Conservation (phyloP, 2,888 invertebrate species). For the Noctua fimbriata region DNA sequence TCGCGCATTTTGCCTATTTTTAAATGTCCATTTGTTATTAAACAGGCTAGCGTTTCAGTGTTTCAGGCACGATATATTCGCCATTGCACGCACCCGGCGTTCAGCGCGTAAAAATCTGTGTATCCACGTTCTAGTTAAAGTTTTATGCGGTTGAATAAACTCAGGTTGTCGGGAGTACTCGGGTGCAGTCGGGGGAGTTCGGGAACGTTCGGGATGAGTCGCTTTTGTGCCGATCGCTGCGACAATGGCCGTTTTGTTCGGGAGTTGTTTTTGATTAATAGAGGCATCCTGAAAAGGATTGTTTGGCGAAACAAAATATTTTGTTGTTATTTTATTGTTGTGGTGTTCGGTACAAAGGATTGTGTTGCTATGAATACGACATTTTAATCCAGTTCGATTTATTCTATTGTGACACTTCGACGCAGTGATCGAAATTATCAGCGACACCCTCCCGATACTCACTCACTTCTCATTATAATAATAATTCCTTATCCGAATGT, state of each 20-base stretch:
- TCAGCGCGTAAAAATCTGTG: conserved; percentile 58
- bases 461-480: not conserved
- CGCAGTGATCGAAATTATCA: not conserved
- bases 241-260: conserved; percentile 63
- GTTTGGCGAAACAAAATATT: conserved; percentile 59
- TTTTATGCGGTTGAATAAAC: conserved; percentile 64
- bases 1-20: conserved; percentile 61
- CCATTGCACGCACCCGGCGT: conserved; percentile 66
- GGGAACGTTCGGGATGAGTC: conserved; percentile 52
- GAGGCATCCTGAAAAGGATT: conserved; percentile 61
- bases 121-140: conserved; percentile 58
- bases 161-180: conserved; percentile 37
- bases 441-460: not conserved
- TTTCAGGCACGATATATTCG: conserved; percentile 52
- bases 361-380: conserved; percentile 10
- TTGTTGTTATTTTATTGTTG: conserved; percentile 56
- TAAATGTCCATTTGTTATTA: conserved; percentile 68
- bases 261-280: conserved; percentile 62
- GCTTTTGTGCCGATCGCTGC: conserved; percentile 56
- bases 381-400: conserved; percentile 33
- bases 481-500: not conserved
- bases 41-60: conserved; percentile 49
- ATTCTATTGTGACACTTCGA: conserved; percentile 6
- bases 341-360: conserved; percentile 35
- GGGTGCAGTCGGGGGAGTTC: conserved; percentile 39